A percentile compares a stretch with the other conserved stretches of the same genome.
phyloP scores from a whole-genome alignment of 1,140 invertebrate genomes.

The Neodiprion fabricii region DNA sequence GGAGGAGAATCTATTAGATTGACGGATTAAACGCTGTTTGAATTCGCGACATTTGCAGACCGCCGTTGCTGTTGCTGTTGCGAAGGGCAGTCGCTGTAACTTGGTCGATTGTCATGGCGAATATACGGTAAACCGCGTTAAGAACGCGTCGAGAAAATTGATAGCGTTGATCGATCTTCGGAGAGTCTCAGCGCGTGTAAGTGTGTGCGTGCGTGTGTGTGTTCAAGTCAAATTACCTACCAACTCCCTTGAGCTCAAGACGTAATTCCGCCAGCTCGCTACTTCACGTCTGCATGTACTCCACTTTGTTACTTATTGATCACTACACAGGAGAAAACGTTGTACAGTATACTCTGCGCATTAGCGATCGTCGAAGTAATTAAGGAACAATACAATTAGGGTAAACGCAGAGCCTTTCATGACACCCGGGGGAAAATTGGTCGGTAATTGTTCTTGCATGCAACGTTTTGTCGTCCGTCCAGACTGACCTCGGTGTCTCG shows the following conservation, averaged over 20 bases:
- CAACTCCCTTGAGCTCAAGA: too few relatives aligned
- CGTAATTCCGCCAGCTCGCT: too few relatives aligned
- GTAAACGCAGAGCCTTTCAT: neutral
- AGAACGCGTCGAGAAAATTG: neutral
- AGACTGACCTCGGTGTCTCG: too few relatives aligned
- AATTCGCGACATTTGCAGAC: neutral
- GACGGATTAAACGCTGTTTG: constrained; percentile 4
- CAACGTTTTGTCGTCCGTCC: neutral
- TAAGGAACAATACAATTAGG: constrained; percentile 2
- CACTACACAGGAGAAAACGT: neutral
- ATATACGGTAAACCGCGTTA: neutral
- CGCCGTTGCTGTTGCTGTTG: neutral
- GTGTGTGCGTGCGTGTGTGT: too few relatives aligned
- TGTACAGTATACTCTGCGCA: neutral
- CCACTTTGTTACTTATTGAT: neutral
- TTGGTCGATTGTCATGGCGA: neutral
- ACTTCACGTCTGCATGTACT: too few relatives aligned
- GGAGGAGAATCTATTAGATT: neutral
- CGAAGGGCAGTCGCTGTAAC: neutral
- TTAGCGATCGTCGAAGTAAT: neutral
- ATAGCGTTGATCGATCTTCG: too few relatives aligned
- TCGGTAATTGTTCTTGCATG: neutral
- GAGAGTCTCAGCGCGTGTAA: too few relatives aligned
- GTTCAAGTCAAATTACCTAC: too few relatives aligned
- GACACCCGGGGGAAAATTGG: neutral